Percentiles rank a stretch among this genome's conserved stretches.
Evolutionary conservation across 2,797 vertebrate genomes (phyloP).

Genomic region (Ctenochaetus hawaiiensis): DNA sequence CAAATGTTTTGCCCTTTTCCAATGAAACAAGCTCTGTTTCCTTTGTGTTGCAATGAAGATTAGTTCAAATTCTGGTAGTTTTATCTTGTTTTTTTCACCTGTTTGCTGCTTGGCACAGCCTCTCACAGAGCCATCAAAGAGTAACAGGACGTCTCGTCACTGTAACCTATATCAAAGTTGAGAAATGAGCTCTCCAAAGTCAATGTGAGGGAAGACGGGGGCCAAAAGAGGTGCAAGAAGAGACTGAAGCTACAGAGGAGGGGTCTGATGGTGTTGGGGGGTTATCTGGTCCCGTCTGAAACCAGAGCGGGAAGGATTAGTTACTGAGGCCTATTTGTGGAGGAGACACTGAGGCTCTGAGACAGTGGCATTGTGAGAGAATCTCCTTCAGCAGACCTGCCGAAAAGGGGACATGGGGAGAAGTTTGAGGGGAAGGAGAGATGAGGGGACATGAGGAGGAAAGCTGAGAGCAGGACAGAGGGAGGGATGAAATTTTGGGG

Average conservation of each 20-base stretch:
- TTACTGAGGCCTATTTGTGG: conserved; percentile 87
- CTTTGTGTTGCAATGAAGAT: neutral
- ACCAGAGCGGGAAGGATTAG: conserved; percentile 84
- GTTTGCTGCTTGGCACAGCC: conserved; percentile 4
- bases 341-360: conserved; percentile 87
- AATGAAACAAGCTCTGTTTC: neutral
- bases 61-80: neutral
- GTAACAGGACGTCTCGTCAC: conserved; percentile 63
- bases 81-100: conserved; percentile 6
- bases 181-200: conserved; percentile 82
- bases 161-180: conserved; percentile 79
- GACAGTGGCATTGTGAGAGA: conserved; percentile 84
- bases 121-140: conserved; percentile 30
- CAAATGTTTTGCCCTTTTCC: neutral
- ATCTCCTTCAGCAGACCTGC: conserved; percentile 81
- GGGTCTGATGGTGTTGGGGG: conserved; percentile 69
- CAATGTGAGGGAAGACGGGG: conserved; percentile 75
- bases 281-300: conserved; percentile 86
- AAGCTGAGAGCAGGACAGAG: conserved; percentile 41
- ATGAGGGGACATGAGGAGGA: conserved; percentile 56
- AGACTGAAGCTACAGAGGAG: conserved; percentile 73
- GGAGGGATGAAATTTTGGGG: conserved; percentile 27
- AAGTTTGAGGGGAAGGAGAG: conserved; percentile 62
- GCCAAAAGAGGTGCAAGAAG: conserved; percentile 67
- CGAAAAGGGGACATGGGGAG: conserved; percentile 60